These are phyloP conservation scores for Tipula helvola DNA, from an alignment of 2,888 invertebrate genomes.

Conservation along the genomic window DNA sequence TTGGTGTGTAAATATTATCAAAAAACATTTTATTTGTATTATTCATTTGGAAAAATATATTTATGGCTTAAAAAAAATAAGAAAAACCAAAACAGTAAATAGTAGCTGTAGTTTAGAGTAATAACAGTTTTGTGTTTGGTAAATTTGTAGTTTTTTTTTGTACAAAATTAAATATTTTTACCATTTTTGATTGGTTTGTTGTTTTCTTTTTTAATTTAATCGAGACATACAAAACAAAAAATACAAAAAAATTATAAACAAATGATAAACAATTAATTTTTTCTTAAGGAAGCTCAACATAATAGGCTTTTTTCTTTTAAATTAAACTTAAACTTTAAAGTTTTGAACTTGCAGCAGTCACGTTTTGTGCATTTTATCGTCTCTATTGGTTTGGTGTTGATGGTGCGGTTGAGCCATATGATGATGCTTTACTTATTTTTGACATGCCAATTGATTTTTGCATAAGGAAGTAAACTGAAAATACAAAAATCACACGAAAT, in stretches of 20 bases:
- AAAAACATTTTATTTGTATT: neutral
- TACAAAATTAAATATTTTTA: neutral
- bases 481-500: conserved; percentile 20
- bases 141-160: neutral
- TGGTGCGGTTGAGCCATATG: conserved; percentile 48
- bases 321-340: neutral
- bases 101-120: neutral
- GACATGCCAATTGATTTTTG: conserved; percentile 73
- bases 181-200: neutral
- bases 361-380: neutral
- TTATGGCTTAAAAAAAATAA: neutral
- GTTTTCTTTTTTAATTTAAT: neutral
- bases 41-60: neutral
- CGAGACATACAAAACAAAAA: neutral
- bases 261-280: neutral
- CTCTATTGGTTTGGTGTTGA: neutral
- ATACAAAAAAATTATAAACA: neutral
- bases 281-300: conserved; percentile 4
- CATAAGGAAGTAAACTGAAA: conserved; percentile 65
- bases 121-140: neutral
- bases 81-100: neutral
- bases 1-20: neutral
- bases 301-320: neutral
- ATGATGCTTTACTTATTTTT: conserved; percentile 71
- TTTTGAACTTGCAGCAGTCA: neutral